Conservation (phyloP, 2,113 vertebrate species). For the Prionailurus bengalensis region DNA sequence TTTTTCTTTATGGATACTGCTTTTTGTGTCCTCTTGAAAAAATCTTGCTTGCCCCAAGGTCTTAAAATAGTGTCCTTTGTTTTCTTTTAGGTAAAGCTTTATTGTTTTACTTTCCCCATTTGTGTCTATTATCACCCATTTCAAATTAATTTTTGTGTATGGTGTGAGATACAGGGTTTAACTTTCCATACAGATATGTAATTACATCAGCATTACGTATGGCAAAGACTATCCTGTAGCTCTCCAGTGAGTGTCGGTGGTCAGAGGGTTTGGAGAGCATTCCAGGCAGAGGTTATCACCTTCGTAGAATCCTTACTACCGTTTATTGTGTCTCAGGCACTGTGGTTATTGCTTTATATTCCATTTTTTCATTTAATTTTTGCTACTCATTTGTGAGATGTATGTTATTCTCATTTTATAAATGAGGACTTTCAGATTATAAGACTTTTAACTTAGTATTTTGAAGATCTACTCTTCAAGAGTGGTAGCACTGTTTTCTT, state of each 20-base stretch:
- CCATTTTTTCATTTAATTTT: neutral
- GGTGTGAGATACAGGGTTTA: neutral
- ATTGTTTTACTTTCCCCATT: neutral
- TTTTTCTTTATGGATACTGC: neutral
- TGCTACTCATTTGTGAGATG: neutral
- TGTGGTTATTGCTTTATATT: neutral
- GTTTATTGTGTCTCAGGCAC: neutral
- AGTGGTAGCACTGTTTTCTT: neutral
- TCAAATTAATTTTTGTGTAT: neutral
- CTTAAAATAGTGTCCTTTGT: neutral
- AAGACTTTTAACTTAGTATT: neutral
- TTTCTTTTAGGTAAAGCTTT: neutral
- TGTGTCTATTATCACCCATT: neutral
- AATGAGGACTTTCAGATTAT: neutral
- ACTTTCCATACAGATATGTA: neutral
- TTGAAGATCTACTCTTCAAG: neutral
- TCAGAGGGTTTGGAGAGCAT: neutral
- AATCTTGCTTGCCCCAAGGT: neutral
- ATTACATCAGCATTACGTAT: neutral
- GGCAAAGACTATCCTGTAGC: neutral
- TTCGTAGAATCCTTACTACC: neutral
- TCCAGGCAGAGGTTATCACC: neutral
- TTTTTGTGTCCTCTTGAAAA: conserved; percentile 8
- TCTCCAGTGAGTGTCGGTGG: neutral
- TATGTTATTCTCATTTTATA: neutral